A percentile compares a stretch with the other conserved stretches of the same genome.
These are phyloP conservation scores for Rousettus leschenaultii DNA, from an alignment of 2,113 vertebrate species.

Conservation along the genomic window DNA sequence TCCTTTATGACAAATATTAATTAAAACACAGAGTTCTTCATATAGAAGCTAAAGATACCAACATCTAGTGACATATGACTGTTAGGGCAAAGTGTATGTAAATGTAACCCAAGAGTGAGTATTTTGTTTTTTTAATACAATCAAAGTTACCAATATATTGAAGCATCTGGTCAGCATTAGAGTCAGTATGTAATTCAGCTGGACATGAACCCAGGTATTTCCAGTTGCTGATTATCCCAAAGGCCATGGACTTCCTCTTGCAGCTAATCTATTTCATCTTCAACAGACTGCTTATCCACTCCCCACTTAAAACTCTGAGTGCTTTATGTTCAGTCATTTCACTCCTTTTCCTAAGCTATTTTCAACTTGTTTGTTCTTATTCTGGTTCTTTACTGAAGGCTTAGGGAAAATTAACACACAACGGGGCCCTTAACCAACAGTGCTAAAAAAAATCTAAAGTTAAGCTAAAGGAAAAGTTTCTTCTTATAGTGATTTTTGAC, in stretches of 20 bases:
- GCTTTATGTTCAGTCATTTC: not conserved
- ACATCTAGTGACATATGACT: not conserved
- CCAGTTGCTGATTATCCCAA: not conserved
- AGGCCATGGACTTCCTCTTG: not conserved
- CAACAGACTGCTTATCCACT: not conserved
- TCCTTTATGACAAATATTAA: slow-evolving; percentile 6
- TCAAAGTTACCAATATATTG: not conserved
- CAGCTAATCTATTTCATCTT: not conserved
- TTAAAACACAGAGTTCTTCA: not conserved
- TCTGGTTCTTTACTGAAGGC: not conserved
- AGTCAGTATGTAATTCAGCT: not conserved
- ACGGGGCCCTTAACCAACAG: not conserved
- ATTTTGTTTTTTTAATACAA: not conserved
- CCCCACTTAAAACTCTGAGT: not conserved
- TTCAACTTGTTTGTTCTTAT: slow-evolving; percentile 11
- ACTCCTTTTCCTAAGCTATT: slow-evolving; percentile 1
- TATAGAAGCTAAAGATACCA: not conserved
- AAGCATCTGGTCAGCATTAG: not conserved
- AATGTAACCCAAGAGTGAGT: not conserved
- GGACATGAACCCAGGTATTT: slow-evolving; percentile 24
- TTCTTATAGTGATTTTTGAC: not conserved
- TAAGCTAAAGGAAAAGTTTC: not conserved
- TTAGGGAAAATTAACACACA: slow-evolving; percentile 22
- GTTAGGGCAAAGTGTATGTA: not conserved
- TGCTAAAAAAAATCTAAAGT: not conserved